Conservation (phyloP, 2,797 vertebrate genomes). For the Anableps anableps region DNA sequence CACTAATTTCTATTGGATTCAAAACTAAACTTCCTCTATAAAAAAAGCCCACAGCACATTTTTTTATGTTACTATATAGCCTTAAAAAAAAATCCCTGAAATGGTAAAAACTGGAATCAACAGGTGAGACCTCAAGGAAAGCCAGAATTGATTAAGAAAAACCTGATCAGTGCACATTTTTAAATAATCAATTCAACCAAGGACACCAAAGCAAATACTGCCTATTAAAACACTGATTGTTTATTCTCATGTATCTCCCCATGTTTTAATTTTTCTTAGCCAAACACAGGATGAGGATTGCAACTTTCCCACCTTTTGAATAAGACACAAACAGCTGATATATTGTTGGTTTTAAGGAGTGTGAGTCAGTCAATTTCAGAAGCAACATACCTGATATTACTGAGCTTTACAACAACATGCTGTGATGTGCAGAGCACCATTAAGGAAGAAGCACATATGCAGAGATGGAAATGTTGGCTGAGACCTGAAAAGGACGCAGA, state of each 20-base stretch:
- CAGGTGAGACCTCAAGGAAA: background rate
- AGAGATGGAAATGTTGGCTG: slow-evolving; percentile 18
- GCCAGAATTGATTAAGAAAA: background rate
- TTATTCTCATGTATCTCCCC: background rate
- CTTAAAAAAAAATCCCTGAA: background rate
- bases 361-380: background rate
- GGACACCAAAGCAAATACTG: background rate
- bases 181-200: background rate
- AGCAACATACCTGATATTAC: slow-evolving; percentile 60
- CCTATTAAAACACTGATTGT: background rate
- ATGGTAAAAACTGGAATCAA: background rate
- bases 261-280: background rate
- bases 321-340: background rate
- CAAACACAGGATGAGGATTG: slow-evolving; percentile 36
- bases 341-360: background rate
- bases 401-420: slow-evolving; percentile 69
- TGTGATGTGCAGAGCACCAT: slow-evolving; percentile 38
- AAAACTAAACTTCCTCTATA: background rate
- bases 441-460: slow-evolving; percentile 29
- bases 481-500: slow-evolving; percentile 46
- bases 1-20: background rate
- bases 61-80: background rate
- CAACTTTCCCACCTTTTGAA: slow-evolving; percentile 33
- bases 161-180: background rate
- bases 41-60: background rate